phyloP scores from a whole-genome alignment of 2,113 vertebrate species.

The Silurus asotus region DNA sequence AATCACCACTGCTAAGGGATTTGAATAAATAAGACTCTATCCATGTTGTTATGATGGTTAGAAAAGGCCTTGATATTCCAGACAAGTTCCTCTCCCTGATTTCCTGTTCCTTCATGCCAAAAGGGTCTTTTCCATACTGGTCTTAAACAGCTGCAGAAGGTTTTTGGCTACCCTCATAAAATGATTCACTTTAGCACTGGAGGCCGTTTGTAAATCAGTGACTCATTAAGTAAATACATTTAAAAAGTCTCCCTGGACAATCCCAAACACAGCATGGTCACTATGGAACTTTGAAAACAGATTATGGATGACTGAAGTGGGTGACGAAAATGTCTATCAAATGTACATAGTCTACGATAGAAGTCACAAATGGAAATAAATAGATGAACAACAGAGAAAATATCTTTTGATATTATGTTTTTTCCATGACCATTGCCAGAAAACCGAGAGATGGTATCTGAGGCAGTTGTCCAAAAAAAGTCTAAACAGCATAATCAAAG shows the following conservation, averaged over 20 bases:
- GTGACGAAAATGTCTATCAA: slow-evolving; percentile 11
- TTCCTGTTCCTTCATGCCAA: slow-evolving; percentile 59
- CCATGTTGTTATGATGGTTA: slow-evolving; percentile 45
- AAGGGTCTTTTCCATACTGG: slow-evolving; percentile 55
- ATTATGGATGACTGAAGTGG: background rate
- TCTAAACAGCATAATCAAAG: slow-evolving; percentile 60
- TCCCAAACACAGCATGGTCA: slow-evolving; percentile 26
- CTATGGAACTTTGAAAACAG: slow-evolving; percentile 28
- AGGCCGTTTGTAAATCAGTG: slow-evolving; percentile 18
- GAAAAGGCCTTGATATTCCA: slow-evolving; percentile 58
- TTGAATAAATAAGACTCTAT: slow-evolving; percentile 9
- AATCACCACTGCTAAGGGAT: slow-evolving; percentile 8
- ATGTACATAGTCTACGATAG: background rate
- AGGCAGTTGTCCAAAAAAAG: slow-evolving; percentile 58
- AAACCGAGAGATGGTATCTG: slow-evolving; percentile 60
- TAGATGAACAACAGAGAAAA: slow-evolving; percentile 57
- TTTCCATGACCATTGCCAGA: slow-evolving; percentile 66
- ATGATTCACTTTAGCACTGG: slow-evolving; percentile 42
- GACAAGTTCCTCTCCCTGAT: slow-evolving; percentile 32
- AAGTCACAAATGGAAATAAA: slow-evolving; percentile 53
- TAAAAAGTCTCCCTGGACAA: slow-evolving; percentile 2
- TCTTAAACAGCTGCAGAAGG: slow-evolving; percentile 49
- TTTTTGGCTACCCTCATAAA: slow-evolving; percentile 11
- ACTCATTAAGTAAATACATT: slow-evolving; percentile 29
- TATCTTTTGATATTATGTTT: slow-evolving; percentile 50